These are phyloP conservation scores for Onthophagus sagittarius DNA, from an alignment of 2,888 invertebrate species.

Conservation along the genomic window DNA sequence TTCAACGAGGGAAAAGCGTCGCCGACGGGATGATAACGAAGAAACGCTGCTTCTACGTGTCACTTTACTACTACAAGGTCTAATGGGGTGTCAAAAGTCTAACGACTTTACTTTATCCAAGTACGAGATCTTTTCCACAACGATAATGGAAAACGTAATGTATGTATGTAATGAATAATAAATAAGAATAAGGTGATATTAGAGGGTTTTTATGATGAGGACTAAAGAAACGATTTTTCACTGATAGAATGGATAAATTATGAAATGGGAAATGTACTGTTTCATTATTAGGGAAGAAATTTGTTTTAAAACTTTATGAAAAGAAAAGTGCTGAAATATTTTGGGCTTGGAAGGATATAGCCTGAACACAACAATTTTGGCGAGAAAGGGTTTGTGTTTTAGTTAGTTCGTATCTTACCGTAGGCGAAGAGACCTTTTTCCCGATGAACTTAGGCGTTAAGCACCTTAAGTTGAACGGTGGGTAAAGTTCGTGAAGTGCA, in stretches of 20 bases:
- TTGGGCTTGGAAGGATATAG: no score
- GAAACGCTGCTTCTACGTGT: background rate
- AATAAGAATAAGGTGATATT: no score
- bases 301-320: no score
- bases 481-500: constrained; percentile 8
- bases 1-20: background rate
- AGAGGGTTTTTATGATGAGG: no score
- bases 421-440: background rate
- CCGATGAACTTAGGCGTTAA: background rate
- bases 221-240: no score
- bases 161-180: background rate
- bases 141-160: background rate
- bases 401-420: no score
- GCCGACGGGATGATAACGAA: background rate
- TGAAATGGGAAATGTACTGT: no score
- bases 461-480: constrained; percentile 4
- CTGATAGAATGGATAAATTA: no score
- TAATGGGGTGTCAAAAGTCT: background rate
- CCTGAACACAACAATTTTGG: no score
- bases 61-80: background rate
- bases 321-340: no score
- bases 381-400: no score
- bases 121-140: background rate
- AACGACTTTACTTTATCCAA: background rate
- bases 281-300: no score